These are phyloP conservation scores for Lepas anatifera DNA, from an alignment of 2,888 invertebrate genomes.

Conservation along the genomic window DNA sequence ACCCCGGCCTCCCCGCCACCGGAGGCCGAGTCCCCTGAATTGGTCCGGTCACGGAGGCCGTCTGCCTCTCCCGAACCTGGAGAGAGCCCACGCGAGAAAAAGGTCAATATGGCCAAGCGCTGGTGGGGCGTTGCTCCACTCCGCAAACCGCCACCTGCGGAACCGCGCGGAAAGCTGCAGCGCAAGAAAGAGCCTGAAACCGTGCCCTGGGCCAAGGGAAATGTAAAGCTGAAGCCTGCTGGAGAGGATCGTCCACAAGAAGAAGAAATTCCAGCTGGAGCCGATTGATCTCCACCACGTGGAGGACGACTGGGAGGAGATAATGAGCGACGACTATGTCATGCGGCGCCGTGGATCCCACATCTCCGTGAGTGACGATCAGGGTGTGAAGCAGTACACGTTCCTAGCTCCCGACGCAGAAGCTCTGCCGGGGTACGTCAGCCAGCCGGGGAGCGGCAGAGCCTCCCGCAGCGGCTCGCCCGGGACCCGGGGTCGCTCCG, in stretches of 20 bases:
- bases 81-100: not conserved
- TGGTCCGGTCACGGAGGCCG: not conserved
- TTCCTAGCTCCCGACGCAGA: conserved; percentile 1
- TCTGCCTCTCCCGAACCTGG: not conserved
- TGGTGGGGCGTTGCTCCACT: conserved; percentile 1
- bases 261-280: conserved; percentile 15
- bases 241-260: conserved; percentile 14
- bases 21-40: not conserved
- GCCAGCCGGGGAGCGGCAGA: conserved; percentile 16
- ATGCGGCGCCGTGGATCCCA: not conserved
- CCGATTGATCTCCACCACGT: conserved; percentile 15
- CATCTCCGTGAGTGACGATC: not conserved
- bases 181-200: not conserved
- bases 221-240: conserved; percentile 21
- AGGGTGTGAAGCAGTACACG: not conserved
- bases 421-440: conserved; percentile 15
- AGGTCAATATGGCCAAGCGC: not conserved
- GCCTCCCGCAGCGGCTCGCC: not conserved
- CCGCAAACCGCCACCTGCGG: not conserved
- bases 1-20: not conserved
- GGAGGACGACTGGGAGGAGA: conserved; percentile 13
- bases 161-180: not conserved
- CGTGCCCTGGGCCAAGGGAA: conserved; percentile 16
- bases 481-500: conserved; percentile 4
- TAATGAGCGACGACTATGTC: not conserved